Percentiles rank a stretch among this genome's conserved stretches.
Conservation (phyloP, 2,888 invertebrate species). For the Muscina levida region DNA sequence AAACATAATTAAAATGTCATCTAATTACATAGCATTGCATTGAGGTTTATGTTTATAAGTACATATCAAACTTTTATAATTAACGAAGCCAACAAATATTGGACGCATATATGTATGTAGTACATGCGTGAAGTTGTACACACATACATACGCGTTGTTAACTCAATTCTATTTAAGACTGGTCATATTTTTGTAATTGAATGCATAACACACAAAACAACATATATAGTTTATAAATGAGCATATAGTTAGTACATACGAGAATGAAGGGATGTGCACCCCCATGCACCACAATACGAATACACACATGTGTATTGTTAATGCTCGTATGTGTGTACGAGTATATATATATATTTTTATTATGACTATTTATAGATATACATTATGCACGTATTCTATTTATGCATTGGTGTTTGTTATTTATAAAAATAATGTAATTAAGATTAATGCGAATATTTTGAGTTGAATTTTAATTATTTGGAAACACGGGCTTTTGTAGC, state of each 20-base stretch:
- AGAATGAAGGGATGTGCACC: too few relatives aligned
- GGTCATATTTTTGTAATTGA: not conserved
- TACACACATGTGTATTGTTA: too few relatives aligned
- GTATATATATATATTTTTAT: not conserved
- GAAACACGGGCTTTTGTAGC: constrained; percentile 44
- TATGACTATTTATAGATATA: not conserved
- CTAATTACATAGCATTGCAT: constrained; percentile 32
- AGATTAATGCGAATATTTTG: constrained; percentile 35
- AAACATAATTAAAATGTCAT: constrained; percentile 42
- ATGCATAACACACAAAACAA: not conserved
- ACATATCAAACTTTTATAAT: constrained; percentile 25
- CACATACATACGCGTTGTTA: not conserved
- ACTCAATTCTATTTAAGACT: not conserved
- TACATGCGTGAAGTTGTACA: not conserved
- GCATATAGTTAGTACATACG: too few relatives aligned
- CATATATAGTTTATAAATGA: not conserved
- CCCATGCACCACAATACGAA: not conserved
- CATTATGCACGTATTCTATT: not conserved
- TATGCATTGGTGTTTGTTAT: not conserved
- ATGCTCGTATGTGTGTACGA: too few relatives aligned
- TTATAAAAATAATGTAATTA: constrained; percentile 44
- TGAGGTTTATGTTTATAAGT: constrained; percentile 29
- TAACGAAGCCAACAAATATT: constrained; percentile 18
- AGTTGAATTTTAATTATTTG: constrained; percentile 44
- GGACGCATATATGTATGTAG: not conserved